Base-by-base conservation (phyloP, 35 echinoderm and acorn worm genomes). In the Heliocidaris erythrogramma region DNA sequence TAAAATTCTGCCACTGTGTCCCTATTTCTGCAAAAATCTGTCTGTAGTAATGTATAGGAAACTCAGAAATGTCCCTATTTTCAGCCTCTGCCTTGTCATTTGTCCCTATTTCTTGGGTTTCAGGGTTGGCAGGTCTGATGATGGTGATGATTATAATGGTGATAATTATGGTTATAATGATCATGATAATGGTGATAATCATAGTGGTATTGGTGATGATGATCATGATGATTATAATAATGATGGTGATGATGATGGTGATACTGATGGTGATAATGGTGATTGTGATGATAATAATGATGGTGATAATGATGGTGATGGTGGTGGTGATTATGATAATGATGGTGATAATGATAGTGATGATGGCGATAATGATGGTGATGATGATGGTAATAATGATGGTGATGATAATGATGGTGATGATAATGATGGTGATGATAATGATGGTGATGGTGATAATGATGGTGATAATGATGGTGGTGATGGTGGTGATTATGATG, bases 281-380 rank as follows among this genome's bases (percentile, higher is more conserved):
- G 2, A 9, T 92, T 2, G 59, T 92, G 49, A 53, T 92, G 49
- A 29, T 92, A 49, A 30, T 92, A 5, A 92, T 92, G 91, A 30
- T 59, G 91, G n/a, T 92, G 91, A 13, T 92, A n/a, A 56, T 92
- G 90, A 92, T 92, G 90, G 9, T 92, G 90, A 56, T 92, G 90
- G 56, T 92, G 90, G 7, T 92, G 90, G 49, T 92, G 49, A 92
- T 56, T 21, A 27, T 92, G 24, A 29, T 92, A 2, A 30, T 92
- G n/a, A 56, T 92, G 48, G 6, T 89, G 49, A 92, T 92, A n/a
- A 92, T 59, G n/a, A 59, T 92, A 48, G 27, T 92, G 49, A 27
- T 92, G 12, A 30, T 92, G 91, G n/a, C 59, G 91, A 21, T 92
- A 29, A 59, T 92, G 91, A 92, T 92, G 91, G 21, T 92, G 48